Percentiles rank a stretch among this genome's conserved stretches.
These are phyloP conservation scores for Malacoctenus gilli DNA, from an alignment of 2,797 vertebrate species.

Conservation along the genomic window DNA sequence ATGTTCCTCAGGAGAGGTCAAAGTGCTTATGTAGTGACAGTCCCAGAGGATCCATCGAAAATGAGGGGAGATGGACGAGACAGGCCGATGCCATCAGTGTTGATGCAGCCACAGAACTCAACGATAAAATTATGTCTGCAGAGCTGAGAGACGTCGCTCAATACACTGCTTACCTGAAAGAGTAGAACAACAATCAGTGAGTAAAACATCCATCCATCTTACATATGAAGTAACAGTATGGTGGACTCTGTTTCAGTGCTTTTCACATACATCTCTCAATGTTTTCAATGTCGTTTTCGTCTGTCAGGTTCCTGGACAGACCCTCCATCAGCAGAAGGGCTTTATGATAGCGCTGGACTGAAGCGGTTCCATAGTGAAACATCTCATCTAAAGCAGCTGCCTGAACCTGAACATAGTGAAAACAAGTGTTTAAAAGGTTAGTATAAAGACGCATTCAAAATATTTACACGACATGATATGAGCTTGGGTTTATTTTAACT, in stretches of 20 bases:
- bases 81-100: conserved; percentile 27
- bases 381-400: conserved; percentile 96
- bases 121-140: conserved; percentile 81
- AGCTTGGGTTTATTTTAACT: conserved; percentile 3
- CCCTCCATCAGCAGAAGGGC: conserved; percentile 96
- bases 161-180: conserved; percentile 92
- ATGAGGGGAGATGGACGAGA: conserved; percentile 26
- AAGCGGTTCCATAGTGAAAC: conserved; percentile 90
- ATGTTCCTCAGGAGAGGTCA: conserved; percentile 64
- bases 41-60: conserved; percentile 33
- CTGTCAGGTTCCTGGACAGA: conserved; percentile 87
- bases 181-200: conserved; percentile 9
- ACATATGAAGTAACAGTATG: neutral
- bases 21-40: conserved; percentile 66
- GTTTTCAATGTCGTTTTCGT: conserved; percentile 87
- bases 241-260: conserved; percentile 9
- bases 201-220: neutral
- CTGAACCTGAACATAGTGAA: conserved; percentile 84
- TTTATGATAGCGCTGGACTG: conserved; percentile 91
- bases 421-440: neutral
- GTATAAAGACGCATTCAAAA: neutral
- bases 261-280: conserved; percentile 89
- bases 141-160: conserved; percentile 88
- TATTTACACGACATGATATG: neutral
- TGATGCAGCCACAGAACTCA: conserved; percentile 41